A percentile compares a stretch with the other conserved stretches of the same genome.
These are phyloP conservation scores for Macrophya alboannulata DNA, from an alignment of 2,888 invertebrate species.

Conservation along the genomic window DNA sequence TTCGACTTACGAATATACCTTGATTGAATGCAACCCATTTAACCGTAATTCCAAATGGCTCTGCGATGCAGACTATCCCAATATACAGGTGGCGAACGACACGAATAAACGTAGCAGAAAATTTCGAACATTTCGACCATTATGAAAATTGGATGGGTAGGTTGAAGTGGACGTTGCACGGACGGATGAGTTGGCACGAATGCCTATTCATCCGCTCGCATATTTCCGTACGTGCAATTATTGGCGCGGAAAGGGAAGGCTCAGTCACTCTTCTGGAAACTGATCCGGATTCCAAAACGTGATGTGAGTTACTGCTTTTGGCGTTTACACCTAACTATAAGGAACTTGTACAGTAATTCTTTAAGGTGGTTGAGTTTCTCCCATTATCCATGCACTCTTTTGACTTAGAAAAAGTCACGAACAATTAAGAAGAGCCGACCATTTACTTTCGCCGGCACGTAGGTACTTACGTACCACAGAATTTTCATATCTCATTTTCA, in stretches of 20 bases:
- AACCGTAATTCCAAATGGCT: neutral
- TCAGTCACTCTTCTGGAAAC: slow-evolving; percentile 59
- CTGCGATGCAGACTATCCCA: neutral
- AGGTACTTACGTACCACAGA: slow-evolving; percentile 18
- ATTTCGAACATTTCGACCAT: slow-evolving; percentile 62
- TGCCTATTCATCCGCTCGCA: slow-evolving; percentile 61
- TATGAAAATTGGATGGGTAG: slow-evolving; percentile 65
- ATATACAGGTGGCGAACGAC: slow-evolving; percentile 25
- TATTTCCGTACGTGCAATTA: slow-evolving; percentile 65
- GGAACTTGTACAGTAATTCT: neutral
- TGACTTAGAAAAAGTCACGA: neutral
- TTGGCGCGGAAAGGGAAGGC: slow-evolving; percentile 62
- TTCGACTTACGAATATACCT: neutral
- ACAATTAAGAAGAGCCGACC: neutral
- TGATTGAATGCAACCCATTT: neutral
- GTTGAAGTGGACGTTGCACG: slow-evolving; percentile 58
- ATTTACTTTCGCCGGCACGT: slow-evolving; percentile 37
- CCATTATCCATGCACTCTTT: neutral
- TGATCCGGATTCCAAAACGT: slow-evolving; percentile 37
- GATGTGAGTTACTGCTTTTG: neutral
- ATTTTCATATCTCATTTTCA: slow-evolving; percentile 29
- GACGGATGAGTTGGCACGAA: slow-evolving; percentile 61
- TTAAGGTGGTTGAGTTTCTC: neutral
- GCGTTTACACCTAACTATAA: neutral
- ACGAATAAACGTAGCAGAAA: slow-evolving; percentile 49